Conservation (phyloP, 2,888 invertebrate species). For the Pristionchus japonicus region DNA sequence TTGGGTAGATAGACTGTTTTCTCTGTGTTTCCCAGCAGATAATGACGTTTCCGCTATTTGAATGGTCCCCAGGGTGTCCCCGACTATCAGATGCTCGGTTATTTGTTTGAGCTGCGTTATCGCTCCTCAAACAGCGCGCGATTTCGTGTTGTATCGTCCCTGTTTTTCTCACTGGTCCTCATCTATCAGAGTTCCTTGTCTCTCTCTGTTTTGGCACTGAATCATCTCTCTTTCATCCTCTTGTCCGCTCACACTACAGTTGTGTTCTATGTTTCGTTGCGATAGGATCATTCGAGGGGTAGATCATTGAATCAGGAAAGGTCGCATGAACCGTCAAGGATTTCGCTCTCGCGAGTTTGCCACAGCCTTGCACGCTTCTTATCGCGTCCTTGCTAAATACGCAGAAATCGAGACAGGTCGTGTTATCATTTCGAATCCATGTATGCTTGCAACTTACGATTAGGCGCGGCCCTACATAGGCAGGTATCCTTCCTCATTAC, state of each 20-base stretch:
- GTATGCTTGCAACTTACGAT: neutral
- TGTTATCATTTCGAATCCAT: neutral
- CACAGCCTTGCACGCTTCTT: conserved; percentile 17
- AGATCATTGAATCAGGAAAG: neutral
- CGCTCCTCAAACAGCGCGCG: neutral
- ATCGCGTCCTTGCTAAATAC: conserved; percentile 5
- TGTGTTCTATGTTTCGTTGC: neutral
- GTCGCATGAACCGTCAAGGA: neutral
- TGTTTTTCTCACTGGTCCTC: conserved; percentile 15
- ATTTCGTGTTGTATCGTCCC: conserved; percentile 18
- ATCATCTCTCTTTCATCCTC: conserved; percentile 12
- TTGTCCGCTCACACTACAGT: neutral
- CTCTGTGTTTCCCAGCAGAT: neutral
- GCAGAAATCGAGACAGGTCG: neutral
- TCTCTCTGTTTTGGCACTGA: conserved; percentile 27
- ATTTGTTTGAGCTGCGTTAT: conserved; percentile 27
- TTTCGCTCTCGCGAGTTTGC: neutral
- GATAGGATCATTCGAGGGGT: neutral
- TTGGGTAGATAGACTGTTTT: neutral
- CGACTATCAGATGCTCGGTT: conserved; percentile 27
- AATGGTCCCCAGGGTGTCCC: conserved; percentile 11
- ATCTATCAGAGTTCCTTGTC: conserved; percentile 7
- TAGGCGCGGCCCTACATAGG: neutral
- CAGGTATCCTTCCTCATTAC: neutral
- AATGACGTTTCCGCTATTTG: neutral